Base-by-base conservation (phyloP, 2,113 vertebrate genomes). In the Bufo gargarizans region DNA sequence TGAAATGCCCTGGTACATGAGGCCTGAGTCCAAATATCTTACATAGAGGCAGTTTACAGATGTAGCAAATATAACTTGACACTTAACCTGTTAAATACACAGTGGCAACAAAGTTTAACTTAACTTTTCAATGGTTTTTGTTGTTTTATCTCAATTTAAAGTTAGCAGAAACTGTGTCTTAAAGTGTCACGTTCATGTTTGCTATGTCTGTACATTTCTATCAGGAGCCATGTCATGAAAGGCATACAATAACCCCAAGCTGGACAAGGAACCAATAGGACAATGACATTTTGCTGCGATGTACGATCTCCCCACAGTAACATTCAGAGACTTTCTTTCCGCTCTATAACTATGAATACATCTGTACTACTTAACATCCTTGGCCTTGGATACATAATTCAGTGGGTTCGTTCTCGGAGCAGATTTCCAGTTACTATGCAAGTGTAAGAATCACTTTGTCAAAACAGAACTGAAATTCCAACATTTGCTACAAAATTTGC, bases 361-460 rank as follows among this genome's bases (percentile, higher is more conserved):
- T 79, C 53, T 79, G 50, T 82, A 17, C 56, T 63, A 43, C 79
- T 82, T 47, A 82, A 82, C 79, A 47, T 82, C 79, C 47, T 8
- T 45, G 79, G 79, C 79, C 58, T 47, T 11, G 56, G 58, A 82
- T 82, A 61, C 79, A 61, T 59, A 63, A 82, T 82, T 63, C 58
- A 61, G 79, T 19, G 58, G 79, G 33, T 45, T 82, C 55, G 12
- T 19, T 47, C 58, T 63, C 56, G 1, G n/a, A 43, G 43, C 58
- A 63, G 14, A 63, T 59, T 61, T 61, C 12, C 55, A 45, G 53
- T 59, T 59, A 59, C 56, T 59, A 45, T 81, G 78, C 55, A 56
- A 45, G 79, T 55, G 53, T 22, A 79, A 79, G 16, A 79, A 53
- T 56, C 77, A 79, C 77, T 79, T 78, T 55, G 20, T 78, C 77